Percentiles rank a stretch among this genome's conserved stretches.
These are phyloP conservation scores for Isichthys henryi DNA, from an alignment of 2,113 vertebrate species.

Conservation along the genomic window DNA sequence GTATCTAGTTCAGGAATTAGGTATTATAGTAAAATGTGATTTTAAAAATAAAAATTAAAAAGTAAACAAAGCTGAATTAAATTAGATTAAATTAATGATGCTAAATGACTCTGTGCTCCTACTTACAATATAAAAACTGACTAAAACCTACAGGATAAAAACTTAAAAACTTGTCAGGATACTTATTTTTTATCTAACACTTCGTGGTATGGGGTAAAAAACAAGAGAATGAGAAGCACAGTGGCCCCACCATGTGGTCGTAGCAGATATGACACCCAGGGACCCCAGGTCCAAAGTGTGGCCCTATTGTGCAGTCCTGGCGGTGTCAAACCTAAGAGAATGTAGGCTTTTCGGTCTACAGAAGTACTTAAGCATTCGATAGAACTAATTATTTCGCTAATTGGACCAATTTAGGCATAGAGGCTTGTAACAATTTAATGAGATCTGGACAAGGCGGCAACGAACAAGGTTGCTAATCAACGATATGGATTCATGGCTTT, in stretches of 20 bases:
- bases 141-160: background rate
- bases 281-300: background rate
- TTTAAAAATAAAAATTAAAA: background rate
- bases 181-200: background rate
- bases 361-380: background rate
- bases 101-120: background rate
- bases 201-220: background rate
- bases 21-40: background rate
- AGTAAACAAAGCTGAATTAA: background rate
- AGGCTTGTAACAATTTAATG: background rate
- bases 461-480: background rate
- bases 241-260: background rate
- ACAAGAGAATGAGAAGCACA: background rate
- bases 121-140: background rate
- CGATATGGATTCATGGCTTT: background rate
- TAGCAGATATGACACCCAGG: background rate
- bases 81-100: background rate
- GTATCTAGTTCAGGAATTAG: background rate
- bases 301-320: background rate
- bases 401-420: background rate
- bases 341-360: background rate
- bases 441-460: background rate
- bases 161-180: background rate
- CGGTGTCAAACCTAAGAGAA: background rate
- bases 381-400: conserved; percentile 1